Conservation (phyloP, 2,888 invertebrate genomes). For the Sylvicola fuscatus region DNA sequence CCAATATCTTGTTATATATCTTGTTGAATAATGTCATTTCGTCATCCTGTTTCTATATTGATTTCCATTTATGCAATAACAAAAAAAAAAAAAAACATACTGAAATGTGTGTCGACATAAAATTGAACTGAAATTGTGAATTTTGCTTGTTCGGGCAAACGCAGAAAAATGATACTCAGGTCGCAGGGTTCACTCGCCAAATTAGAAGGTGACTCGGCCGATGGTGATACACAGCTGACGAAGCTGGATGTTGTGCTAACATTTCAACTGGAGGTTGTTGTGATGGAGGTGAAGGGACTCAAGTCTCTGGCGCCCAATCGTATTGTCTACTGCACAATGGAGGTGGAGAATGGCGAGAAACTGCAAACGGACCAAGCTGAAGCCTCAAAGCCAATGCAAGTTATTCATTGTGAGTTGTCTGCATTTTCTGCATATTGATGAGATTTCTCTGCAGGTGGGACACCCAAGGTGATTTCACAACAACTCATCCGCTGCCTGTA, state of each 20-base stretch:
- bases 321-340: conserved; percentile 99
- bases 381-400: conserved; percentile 92
- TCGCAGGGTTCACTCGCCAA: conserved; percentile 83
- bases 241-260: conserved; percentile 97
- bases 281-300: conserved; percentile 97
- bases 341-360: conserved; percentile 97
- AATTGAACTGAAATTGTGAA: too few relatives aligned
- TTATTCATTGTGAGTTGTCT: conserved; percentile 8
- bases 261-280: conserved; percentile 93
- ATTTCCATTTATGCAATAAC: too few relatives aligned
- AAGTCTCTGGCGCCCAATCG: conserved; percentile 92
- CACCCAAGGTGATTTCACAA: conserved; percentile 98
- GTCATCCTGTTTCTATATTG: too few relatives aligned
- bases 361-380: conserved; percentile 98
- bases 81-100: background rate
- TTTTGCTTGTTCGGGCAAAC: too few relatives aligned
- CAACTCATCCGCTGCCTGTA: conserved; percentile 87
- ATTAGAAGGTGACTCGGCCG: conserved; percentile 85
- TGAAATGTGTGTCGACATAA: too few relatives aligned
- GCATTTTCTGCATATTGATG: background rate
- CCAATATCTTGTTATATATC: too few relatives aligned
- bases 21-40: too few relatives aligned
- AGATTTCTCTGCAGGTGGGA: conserved; percentile 61
- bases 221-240: conserved; percentile 86
- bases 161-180: conserved; percentile 34